phyloP scores from a whole-genome alignment of 1,140 invertebrate genomes.

The Augochlora pura region DNA sequence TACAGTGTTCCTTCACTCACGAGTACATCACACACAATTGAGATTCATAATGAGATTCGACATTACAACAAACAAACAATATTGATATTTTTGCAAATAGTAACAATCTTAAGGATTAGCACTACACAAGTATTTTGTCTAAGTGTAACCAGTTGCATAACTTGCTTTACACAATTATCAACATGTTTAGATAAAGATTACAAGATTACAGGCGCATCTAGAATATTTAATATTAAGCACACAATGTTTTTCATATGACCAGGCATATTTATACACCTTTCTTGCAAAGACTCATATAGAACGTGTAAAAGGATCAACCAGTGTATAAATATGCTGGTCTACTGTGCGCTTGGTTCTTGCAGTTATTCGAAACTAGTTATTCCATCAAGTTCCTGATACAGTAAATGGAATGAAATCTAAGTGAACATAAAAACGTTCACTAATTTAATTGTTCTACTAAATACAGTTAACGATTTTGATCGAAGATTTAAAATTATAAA shows the following conservation, averaged over 20 bases:
- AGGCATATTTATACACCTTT: constrained; percentile 56
- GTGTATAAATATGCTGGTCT: constrained; percentile 58
- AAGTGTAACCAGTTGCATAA: constrained; percentile 65
- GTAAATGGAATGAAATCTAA: constrained; percentile 23
- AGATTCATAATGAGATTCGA: constrained; percentile 61
- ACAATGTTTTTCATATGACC: constrained; percentile 50
- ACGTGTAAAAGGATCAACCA: constrained; percentile 57
- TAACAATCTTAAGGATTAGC: constrained; percentile 64
- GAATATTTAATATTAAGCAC: constrained; percentile 62
- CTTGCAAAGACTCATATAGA: constrained; percentile 53
- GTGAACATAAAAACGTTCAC: constrained; percentile 1
- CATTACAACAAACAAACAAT: constrained; percentile 63
- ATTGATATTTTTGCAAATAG: constrained; percentile 61
- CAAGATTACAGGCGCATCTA: constrained; percentile 53
- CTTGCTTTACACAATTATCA: constrained; percentile 62
- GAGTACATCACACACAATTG: constrained; percentile 42
- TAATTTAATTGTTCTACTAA: constrained; percentile 14
- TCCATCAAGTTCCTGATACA: constrained; percentile 32
- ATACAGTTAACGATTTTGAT: background rate
- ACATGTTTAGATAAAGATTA: constrained; percentile 58
- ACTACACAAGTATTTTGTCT: constrained; percentile 55
- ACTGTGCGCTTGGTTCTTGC: constrained; percentile 59
- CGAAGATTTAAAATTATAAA: constrained; percentile 2
- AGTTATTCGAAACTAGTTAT: constrained; percentile 44
- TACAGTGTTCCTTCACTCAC: constrained; percentile 53